These are phyloP conservation scores for Meriones psammophilus DNA, from an alignment of 2,797 vertebrate species.

Conservation along the genomic window DNA sequence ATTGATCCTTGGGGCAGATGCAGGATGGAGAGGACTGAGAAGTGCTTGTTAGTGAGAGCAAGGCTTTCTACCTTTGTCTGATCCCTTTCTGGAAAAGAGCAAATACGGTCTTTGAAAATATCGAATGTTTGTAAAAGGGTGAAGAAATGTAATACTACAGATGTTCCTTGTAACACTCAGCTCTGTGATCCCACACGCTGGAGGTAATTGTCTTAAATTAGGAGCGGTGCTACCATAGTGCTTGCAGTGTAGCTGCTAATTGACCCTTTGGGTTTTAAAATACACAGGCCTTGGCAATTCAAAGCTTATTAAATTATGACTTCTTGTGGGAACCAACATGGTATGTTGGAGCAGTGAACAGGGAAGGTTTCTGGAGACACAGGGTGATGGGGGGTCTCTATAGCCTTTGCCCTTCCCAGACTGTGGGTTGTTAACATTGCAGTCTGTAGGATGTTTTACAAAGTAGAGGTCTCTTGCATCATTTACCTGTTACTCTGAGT, in stretches of 20 bases:
- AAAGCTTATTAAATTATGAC: constrained; percentile 85
- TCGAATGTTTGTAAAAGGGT: constrained; percentile 69
- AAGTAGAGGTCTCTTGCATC: not conserved
- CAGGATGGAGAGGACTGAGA: constrained; percentile 67
- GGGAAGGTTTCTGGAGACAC: constrained; percentile 24
- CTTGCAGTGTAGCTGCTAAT: constrained; percentile 84
- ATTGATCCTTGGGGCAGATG: constrained; percentile 33
- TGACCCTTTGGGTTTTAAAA: constrained; percentile 84
- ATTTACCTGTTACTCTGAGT: not conserved
- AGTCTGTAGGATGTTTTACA: constrained; percentile 3
- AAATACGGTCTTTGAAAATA: constrained; percentile 78
- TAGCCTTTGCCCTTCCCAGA: constrained; percentile 33
- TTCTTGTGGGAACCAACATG: constrained; percentile 83
- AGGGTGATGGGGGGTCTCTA: not conserved
- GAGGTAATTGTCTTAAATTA: constrained; percentile 82
- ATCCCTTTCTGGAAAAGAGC: constrained; percentile 69
- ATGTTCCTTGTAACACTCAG: constrained; percentile 76
- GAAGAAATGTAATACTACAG: constrained; percentile 65
- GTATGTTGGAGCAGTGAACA: constrained; percentile 67
- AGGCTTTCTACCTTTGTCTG: constrained; percentile 12
- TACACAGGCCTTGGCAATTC: constrained; percentile 82
- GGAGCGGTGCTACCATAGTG: constrained; percentile 56
- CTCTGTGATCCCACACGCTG: constrained; percentile 73
- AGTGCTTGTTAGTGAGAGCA: constrained; percentile 41
- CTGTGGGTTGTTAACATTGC: constrained; percentile 39